Conservation (phyloP, 35 echinoderm and acorn worm species). For the Patiria miniata region DNA sequence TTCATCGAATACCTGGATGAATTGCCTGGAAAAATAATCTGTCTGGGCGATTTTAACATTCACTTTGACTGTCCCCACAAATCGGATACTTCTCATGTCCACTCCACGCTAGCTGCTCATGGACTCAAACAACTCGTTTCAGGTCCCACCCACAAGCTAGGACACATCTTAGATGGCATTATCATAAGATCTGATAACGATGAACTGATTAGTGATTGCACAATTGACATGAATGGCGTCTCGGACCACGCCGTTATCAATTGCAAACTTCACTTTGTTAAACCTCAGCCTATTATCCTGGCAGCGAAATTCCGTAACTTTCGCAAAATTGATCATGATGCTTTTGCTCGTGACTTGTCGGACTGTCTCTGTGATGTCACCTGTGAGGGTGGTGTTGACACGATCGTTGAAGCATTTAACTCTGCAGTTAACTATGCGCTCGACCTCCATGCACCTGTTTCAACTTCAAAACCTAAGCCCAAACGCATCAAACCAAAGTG, state of each 20-base stretch:
- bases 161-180: too few species aligned
- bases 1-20: too few species aligned
- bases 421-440: neutral
- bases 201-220: too few species aligned
- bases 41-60: neutral
- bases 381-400: neutral
- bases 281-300: neutral
- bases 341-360: neutral
- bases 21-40: neutral
- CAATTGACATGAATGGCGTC: too few species aligned
- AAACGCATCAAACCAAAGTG: neutral
- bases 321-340: neutral
- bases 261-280: neutral
- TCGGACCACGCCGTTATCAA: neutral
- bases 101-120: neutral
- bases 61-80: neutral
- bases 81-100: neutral
- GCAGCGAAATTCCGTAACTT: neutral
- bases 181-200: too few species aligned
- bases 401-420: neutral
- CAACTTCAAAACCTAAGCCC: neutral
- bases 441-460: neutral
- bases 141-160: too few species aligned
- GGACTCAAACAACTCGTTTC: too few species aligned
- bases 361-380: neutral